A percentile compares a stretch with the other conserved stretches of the same genome.
Conservation (phyloP, 2,113 vertebrate species). For the Crocuta crocuta region DNA sequence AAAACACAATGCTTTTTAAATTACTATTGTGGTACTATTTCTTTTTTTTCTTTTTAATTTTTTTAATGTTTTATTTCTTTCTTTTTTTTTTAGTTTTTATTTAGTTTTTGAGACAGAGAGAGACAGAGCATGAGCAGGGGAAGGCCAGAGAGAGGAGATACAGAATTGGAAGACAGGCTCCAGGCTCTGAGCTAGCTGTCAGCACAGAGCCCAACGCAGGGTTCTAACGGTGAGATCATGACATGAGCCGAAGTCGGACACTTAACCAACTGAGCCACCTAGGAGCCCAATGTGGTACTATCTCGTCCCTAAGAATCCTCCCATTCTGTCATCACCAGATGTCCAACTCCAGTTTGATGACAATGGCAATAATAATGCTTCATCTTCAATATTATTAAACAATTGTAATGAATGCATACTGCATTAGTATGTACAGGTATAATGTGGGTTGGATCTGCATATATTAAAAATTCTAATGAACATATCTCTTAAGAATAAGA, state of each 20-base stretch:
- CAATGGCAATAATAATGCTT: not conserved
- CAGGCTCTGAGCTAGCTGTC: too few relatives aligned
- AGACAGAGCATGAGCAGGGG: too few relatives aligned
- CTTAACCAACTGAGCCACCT: too few relatives aligned
- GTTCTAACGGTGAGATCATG: too few relatives aligned
- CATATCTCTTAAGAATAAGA: not conserved
- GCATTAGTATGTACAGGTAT: not conserved
- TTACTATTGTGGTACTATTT: not conserved
- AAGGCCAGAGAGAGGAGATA: too few relatives aligned
- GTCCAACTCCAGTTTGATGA: not conserved
- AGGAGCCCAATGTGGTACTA: not conserved
- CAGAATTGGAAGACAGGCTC: too few relatives aligned
- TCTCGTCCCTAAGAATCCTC: not conserved
- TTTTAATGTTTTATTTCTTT: too few relatives aligned
- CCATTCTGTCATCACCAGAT: not conserved
- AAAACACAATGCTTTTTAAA: slow-evolving; percentile 12
- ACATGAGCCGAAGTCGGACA: too few relatives aligned
- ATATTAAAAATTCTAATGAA: not conserved
- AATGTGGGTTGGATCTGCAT: not conserved
- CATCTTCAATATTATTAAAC: not conserved
- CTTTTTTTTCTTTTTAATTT: too few relatives aligned
- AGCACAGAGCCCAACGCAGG: too few relatives aligned
- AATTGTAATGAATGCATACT: not conserved
- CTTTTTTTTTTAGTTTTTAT: too few relatives aligned
- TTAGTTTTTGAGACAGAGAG: too few relatives aligned